Percentiles rank a stretch among this genome's conserved stretches.
phyloP scores from a whole-genome alignment of 2,888 invertebrate genomes.

The Sussaba pulchella region DNA sequence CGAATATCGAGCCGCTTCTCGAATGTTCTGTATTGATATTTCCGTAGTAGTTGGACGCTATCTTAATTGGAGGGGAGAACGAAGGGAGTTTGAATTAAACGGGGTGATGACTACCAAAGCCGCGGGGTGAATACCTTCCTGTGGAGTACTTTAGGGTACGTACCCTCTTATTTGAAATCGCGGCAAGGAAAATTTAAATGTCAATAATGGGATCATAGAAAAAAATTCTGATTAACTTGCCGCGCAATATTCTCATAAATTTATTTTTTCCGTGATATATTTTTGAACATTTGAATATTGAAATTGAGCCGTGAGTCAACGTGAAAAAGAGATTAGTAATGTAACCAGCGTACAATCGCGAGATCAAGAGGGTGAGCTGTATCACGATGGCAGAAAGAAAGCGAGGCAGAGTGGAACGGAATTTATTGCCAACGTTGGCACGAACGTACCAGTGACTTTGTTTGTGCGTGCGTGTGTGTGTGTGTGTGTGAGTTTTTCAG shows the following conservation, averaged over 20 bases:
- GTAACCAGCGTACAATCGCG: not conserved
- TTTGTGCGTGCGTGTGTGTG: not conserved
- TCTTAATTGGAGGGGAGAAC: no score
- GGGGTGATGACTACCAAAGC: no score
- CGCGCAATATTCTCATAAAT: no score
- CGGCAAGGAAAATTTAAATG: no score
- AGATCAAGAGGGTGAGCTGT: constrained; percentile 19
- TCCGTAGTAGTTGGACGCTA: not conserved
- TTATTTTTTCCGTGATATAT: not conserved
- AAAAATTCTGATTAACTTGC: no score
- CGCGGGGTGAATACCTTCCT: no score
- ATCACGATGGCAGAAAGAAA: constrained; percentile 24
- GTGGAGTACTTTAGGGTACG: no score
- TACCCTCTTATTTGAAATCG: no score
- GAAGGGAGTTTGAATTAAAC: no score
- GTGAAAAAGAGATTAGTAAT: constrained; percentile 17
- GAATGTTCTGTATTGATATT: not conserved
- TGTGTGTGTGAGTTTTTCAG: constrained; percentile 65
- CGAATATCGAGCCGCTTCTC: not conserved
- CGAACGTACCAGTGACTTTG: constrained; percentile 52
- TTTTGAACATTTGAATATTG: not conserved
- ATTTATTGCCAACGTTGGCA: constrained; percentile 62
- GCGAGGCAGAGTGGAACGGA: constrained; percentile 24
- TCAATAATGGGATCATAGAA: no score
- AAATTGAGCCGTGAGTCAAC: constrained; percentile 4